Conservation (phyloP, 2,113 vertebrate species). For the Sturnira hondurensis region DNA sequence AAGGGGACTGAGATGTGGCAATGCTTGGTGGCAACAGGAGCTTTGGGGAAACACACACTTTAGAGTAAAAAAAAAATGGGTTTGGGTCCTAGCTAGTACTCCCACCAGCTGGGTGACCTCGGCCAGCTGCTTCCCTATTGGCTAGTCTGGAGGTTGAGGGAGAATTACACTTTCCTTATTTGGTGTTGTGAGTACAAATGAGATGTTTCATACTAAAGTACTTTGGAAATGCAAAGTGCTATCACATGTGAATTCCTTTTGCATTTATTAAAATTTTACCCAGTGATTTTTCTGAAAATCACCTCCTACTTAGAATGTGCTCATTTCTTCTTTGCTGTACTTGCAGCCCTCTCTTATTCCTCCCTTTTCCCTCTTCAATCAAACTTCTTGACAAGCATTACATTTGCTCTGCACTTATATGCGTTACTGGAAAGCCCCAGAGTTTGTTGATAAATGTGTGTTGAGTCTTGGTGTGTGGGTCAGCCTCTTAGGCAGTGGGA, state of each 20-base stretch:
- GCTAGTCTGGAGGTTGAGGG: not conserved
- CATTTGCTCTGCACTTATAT: not conserved
- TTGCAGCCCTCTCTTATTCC: not conserved
- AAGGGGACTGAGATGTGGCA: fast-evolving
- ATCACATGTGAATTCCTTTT: not conserved
- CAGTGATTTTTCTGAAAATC: not conserved
- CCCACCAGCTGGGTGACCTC: not conserved
- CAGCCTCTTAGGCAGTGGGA: not conserved
- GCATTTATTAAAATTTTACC: not conserved
- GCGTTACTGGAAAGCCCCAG: not conserved
- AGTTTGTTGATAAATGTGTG: not conserved
- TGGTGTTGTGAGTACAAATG: not conserved
- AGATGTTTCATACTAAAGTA: not conserved
- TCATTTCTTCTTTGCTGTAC: not conserved
- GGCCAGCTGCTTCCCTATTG: not conserved
- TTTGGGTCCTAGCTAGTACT: not conserved
- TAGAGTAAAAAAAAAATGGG: not conserved
- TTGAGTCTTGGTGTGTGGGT: not conserved
- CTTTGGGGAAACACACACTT: not conserved
- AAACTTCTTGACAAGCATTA: not conserved
- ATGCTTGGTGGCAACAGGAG: not conserved
- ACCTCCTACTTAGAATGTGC: not conserved
- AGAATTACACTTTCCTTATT: not conserved
- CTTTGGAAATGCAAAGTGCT: not conserved
- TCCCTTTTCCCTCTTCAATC: not conserved